Percentiles rank a stretch among this genome's conserved stretches.
phyloP scores from a whole-genome alignment of 2,113 vertebrate species.

The Rhabdomys dilectus region DNA sequence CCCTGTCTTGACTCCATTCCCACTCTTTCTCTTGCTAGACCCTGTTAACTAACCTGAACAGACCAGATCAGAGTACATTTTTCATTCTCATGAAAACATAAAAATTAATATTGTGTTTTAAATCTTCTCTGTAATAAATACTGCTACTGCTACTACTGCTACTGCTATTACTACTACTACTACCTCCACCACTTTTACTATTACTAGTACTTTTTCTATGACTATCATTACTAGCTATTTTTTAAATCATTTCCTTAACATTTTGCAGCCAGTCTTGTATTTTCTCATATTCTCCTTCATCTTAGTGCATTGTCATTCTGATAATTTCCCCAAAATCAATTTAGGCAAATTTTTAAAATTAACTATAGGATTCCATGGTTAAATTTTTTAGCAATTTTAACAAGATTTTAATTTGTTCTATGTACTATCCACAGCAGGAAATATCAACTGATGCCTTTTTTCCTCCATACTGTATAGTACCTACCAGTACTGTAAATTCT shows the following conservation, averaged over 20 bases:
- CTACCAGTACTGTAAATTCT: neutral
- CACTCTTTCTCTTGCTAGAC: too few relatives aligned
- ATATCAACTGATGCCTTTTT: neutral
- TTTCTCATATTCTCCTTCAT: neutral
- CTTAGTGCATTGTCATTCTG: neutral
- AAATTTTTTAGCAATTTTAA: neutral
- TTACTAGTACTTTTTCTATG: rapidly evolving
- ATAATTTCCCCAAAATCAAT: neutral
- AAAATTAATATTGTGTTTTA: neutral
- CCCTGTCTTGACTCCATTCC: too few relatives aligned
- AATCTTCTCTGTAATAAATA: neutral
- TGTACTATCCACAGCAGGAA: rapidly evolving
- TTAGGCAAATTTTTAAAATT: neutral
- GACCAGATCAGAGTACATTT: neutral
- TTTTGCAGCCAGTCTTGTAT: neutral
- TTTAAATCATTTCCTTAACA: neutral
- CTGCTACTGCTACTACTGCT: neutral
- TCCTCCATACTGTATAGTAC: neutral
- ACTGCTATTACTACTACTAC: neutral
- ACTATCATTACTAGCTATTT: too few relatives aligned
- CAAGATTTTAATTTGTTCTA: neutral
- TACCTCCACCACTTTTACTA: neutral
- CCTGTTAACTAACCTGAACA: too few relatives aligned
- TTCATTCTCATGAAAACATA: neutral
- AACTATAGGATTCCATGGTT: neutral